Evolutionary conservation across 2,797 vertebrate species (phyloP).

Genomic region (Tokudaia muenninki): DNA sequence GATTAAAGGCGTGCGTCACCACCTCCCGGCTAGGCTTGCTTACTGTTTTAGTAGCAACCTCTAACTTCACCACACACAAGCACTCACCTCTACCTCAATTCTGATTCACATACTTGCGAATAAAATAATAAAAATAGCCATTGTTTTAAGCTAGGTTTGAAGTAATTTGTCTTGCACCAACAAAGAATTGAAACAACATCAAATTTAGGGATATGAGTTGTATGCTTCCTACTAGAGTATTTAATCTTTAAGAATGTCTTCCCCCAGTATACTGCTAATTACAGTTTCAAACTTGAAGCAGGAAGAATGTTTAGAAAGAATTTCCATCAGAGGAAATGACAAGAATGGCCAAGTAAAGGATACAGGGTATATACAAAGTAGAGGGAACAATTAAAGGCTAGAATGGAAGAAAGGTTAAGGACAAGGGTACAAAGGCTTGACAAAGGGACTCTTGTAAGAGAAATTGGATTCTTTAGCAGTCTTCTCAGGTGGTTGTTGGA

Average conservation of each 20-base stretch:
- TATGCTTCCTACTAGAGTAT: not conserved
- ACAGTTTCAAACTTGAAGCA: slow-evolving; percentile 39
- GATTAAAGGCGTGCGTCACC: no score
- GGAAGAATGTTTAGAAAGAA: slow-evolving; percentile 41
- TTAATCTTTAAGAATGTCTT: slow-evolving; percentile 10
- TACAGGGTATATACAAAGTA: not conserved
- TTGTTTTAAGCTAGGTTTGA: slow-evolving; percentile 30
- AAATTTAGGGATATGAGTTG: not conserved
- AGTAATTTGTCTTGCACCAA: not conserved
- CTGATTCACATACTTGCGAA: not conserved
- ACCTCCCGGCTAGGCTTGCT: no score
- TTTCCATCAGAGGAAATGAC: slow-evolving; percentile 59
- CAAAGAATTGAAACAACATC: slow-evolving; percentile 26
- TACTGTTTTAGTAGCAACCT: not conserved
- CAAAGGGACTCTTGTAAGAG: slow-evolving; percentile 22
- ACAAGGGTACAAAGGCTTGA: not conserved
- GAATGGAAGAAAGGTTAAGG: not conserved
- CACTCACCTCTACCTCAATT: not conserved
- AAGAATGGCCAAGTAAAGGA: not conserved
- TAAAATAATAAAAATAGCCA: slow-evolving; percentile 5
- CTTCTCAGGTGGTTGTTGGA: not conserved
- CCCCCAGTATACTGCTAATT: not conserved
- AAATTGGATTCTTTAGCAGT: not conserved
- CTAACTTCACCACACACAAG: not conserved
- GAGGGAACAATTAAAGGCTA: not conserved